Evolutionary conservation across 2,113 vertebrate genomes (phyloP), one percentile per base, ranked within the genome.

Genomic region (Ceuthmochares aereus): DNA sequence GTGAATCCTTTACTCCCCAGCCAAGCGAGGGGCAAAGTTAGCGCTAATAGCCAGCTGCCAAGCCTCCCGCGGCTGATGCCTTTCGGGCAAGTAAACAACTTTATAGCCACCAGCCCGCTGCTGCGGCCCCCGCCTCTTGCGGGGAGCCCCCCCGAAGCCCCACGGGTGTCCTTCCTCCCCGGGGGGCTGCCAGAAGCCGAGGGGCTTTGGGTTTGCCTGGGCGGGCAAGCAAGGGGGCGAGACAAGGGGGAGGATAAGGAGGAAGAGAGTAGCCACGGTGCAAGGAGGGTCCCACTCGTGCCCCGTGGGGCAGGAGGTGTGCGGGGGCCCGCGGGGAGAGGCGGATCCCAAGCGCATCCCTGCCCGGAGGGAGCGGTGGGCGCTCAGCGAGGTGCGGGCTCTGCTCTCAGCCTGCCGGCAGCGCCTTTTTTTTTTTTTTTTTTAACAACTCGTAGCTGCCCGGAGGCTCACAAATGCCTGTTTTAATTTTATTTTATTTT

Each of bases 1-100:
- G 36, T 68, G 97, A 95, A 95, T 94, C 96, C 95, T 95, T 95
- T 92, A 43, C 90, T 97, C 73, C 36, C 36, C 23, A 49, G 96
- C 97, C 95, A 93, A 95, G 90, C 49, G 87, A 94, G 81, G 85
- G 92, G 60, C 84, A 73, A 93, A 94, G 96, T 88, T 87, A 82
- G 96, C 51, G 55, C 90, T 78, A 45, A n/a, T 17, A 84, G 76
- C 75, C 83, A 87, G 89, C 85, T 89, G 97, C 77, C 93, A 86
- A 93, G 84, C 79, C 67, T 72, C 91, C 90, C 37, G 90, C 62
- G 55, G 89, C 94, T 72, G 90, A 30, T 79, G 90, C 85, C 78
- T 83, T 93, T 89, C 18, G 93, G 95, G 73, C 87, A 34, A 94
- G 85, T 82, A 91, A 96, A 94, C 91, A 90, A 73, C 86, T 84